phyloP scores from a whole-genome alignment of 2,113 vertebrate species.

The Engystomops pustulosus region DNA sequence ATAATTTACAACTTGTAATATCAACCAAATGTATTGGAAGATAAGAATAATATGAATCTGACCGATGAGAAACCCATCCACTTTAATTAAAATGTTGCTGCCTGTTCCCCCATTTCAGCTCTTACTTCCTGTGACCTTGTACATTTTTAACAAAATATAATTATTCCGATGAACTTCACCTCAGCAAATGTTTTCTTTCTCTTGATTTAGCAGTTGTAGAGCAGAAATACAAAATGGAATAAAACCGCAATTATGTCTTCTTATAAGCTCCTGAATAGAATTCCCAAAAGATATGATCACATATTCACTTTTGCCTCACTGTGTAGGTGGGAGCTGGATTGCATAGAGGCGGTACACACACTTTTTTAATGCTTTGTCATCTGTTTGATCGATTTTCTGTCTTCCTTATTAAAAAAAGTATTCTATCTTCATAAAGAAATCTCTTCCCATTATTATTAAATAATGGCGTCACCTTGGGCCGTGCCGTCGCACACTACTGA shows the following conservation, averaged over 20 bases:
- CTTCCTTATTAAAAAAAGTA: background rate
- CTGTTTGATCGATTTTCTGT: background rate
- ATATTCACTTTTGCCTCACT: background rate
- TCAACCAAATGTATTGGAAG: background rate
- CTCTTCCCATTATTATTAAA: background rate
- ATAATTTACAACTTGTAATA: background rate
- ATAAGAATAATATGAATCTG: background rate
- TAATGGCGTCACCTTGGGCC: no score
- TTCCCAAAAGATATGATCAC: background rate
- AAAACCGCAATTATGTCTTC: background rate
- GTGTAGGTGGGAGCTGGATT: background rate
- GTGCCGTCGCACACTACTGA: no score
- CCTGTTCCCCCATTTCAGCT: background rate
- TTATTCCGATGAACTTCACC: background rate
- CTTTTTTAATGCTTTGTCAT: background rate
- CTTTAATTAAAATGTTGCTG: background rate
- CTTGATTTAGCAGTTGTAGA: background rate
- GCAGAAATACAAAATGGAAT: background rate
- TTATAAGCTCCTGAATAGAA: background rate
- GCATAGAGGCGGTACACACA: background rate
- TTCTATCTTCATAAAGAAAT: background rate
- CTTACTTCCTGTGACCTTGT: background rate
- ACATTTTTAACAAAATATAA: background rate
- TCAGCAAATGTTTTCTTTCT: background rate
- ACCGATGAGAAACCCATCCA: background rate